phyloP scores from a whole-genome alignment of 2,888 invertebrate species.

The Panzeria rudis region DNA sequence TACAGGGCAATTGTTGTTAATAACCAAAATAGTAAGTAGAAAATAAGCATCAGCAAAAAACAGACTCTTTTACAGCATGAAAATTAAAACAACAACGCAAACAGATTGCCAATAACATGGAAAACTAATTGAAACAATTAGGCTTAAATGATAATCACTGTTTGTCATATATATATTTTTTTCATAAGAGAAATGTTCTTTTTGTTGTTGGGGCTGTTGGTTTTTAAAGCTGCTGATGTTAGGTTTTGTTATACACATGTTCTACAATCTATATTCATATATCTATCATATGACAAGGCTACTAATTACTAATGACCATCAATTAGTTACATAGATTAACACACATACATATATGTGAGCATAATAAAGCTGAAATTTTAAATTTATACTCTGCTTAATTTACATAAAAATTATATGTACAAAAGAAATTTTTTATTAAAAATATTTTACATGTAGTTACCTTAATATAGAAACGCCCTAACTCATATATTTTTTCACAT shows the following conservation, averaged over 20 bases:
- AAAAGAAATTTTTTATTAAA: too few species aligned
- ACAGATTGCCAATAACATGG: conserved; percentile 55
- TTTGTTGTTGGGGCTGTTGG: conserved; percentile 1
- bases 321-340: conserved; percentile 66
- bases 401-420: background rate
- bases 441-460: too few species aligned
- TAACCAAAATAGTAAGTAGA: too few species aligned
- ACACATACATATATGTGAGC: background rate
- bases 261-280: conserved; percentile 1
- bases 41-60: background rate
- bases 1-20: background rate
- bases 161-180: conserved; percentile 68
- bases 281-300: conserved; percentile 61
- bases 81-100: conserved; percentile 13
- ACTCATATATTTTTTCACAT: too few species aligned
- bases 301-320: conserved; percentile 71
- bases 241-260: background rate
- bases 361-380: background rate
- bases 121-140: conserved; percentile 75
- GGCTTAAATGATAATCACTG: conserved; percentile 76
- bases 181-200: conserved; percentile 54
- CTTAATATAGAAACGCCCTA: too few species aligned
- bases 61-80: background rate
- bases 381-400: conserved; percentile 1
- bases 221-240: conserved; percentile 15